phyloP scores from a whole-genome alignment of 30 jellyfish, hydroid and myxozoan genomes.

The Aurelia aurita region DNA sequence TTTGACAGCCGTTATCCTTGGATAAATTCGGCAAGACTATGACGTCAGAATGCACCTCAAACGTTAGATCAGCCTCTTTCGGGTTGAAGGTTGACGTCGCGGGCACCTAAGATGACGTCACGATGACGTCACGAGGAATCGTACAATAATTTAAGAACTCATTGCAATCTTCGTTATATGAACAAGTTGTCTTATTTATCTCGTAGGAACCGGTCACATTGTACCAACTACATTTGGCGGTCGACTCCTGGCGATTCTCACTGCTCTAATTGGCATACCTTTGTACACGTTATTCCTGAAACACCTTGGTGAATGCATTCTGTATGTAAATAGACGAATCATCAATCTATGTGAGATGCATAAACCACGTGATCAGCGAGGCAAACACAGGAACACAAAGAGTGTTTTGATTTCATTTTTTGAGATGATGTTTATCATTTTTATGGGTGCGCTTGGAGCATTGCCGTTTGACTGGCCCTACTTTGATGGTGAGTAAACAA shows the following conservation, averaged over 20 bases:
- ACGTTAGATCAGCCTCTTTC: no score
- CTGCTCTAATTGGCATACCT: constrained; percentile 70
- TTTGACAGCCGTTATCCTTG: no score
- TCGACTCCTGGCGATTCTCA: constrained; percentile 51
- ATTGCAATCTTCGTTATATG: no score
- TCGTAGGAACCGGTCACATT: constrained; percentile 58
- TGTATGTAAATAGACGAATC: constrained; percentile 33
- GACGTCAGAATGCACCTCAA: no score
- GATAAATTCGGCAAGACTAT: no score
- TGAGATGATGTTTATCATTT: constrained; percentile 48
- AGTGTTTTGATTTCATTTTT: constrained; percentile 48
- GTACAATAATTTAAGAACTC: no score
- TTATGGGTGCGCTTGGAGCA: constrained; percentile 77
- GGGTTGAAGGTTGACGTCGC: no score
- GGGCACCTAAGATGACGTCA: no score
- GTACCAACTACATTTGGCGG: constrained; percentile 73
- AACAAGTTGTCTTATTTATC: not conserved
- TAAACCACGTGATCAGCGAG: constrained; percentile 7
- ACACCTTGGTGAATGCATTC: constrained; percentile 73
- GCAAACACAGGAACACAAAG: constrained; percentile 41
- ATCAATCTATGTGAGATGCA: constrained; percentile 8
- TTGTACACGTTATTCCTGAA: constrained; percentile 65
- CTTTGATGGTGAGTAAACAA: constrained; percentile 51
- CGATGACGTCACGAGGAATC: no score
- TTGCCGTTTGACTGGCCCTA: constrained; percentile 70